Conservation (phyloP, 2,113 vertebrate genomes). For the Shinisaurus crocodilurus region DNA sequence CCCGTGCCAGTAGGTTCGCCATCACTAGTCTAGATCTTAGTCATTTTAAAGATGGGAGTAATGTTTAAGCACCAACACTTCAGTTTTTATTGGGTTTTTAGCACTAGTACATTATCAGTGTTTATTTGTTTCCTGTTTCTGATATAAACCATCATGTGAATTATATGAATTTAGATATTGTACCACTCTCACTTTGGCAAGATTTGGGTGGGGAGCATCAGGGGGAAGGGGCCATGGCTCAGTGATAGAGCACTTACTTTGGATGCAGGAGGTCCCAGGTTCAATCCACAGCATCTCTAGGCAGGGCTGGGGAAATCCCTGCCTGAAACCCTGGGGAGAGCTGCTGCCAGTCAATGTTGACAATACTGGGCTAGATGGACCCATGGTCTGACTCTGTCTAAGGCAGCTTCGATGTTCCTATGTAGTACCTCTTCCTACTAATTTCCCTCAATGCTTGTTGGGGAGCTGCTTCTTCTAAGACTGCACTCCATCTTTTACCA, state of each 20-base stretch:
- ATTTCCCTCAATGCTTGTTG: neutral
- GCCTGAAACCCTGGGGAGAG: too few species aligned
- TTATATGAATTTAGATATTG: neutral
- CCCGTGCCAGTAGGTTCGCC: too few species aligned
- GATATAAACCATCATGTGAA: neutral
- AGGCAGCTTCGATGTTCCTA: too few species aligned
- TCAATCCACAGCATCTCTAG: too few species aligned
- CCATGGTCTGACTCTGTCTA: too few species aligned
- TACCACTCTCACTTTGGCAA: neutral
- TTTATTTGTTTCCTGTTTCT: neutral
- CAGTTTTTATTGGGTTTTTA: neutral
- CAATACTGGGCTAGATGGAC: too few species aligned
- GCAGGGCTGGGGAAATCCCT: too few species aligned
- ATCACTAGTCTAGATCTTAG: too few species aligned
- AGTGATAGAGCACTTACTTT: too few species aligned
- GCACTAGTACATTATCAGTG: neutral
- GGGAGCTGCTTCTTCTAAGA: neutral
- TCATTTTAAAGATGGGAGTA: neutral
- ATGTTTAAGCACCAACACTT: neutral
- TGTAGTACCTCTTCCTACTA: neutral
- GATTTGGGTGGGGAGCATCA: neutral
- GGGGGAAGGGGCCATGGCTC: too few species aligned
- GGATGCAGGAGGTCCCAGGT: too few species aligned
- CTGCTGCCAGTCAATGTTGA: too few species aligned
- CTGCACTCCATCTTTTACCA: neutral